Base-by-base conservation (phyloP, 2,888 invertebrate genomes). In the Panopea generosa region DNA sequence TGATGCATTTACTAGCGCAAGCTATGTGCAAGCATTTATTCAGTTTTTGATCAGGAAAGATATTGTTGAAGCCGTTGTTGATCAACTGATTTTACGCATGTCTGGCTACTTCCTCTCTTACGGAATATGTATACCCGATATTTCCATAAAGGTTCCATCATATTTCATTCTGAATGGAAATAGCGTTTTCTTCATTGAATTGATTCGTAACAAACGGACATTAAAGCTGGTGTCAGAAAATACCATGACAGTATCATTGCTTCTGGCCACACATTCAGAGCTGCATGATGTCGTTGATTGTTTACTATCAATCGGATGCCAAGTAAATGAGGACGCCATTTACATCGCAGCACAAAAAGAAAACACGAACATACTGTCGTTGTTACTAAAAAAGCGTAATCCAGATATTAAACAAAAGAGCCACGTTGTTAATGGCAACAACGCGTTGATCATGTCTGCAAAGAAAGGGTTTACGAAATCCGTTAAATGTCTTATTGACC, bases 341-440 rank as follows among this genome's bases (percentile, higher is more conserved):
- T 65, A 75, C 22, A 63, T 75, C 18, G 74, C 74, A 20, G 27
- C 52, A 7, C 43, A 68, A 16, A 66, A 45, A n/a, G 45, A 55
- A 2, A 22, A 55, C 20, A 38, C 20, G 14, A 47, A 69, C 7
- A 55, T 68, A n/a, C 20, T 72, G 2, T 9, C 20, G 2, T 22
- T 18, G 16, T 45, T 72, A 18, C 16, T 72, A 40, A 11, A 52
- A 2, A 27, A 14, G 14, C 9, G 40, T 20, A 20, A 14, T 18
- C 7, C 9, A 9, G 20, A 20, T n/a, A 22, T 59, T 2, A 62
- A 63, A 33, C 50, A 56, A 27, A 26, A 49, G 4, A 20, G 49
- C 1, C 29, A 26, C 6, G 40, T 66, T n/a, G 18, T 53, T 7
- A 47, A 72, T 7, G 24, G 26, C 2, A 72, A 72, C 27, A 59